Percentiles rank a stretch among this genome's conserved stretches.
Evolutionary conservation across 2,113 vertebrate species (phyloP).

Genomic region (Grammomys surdaster): DNA sequence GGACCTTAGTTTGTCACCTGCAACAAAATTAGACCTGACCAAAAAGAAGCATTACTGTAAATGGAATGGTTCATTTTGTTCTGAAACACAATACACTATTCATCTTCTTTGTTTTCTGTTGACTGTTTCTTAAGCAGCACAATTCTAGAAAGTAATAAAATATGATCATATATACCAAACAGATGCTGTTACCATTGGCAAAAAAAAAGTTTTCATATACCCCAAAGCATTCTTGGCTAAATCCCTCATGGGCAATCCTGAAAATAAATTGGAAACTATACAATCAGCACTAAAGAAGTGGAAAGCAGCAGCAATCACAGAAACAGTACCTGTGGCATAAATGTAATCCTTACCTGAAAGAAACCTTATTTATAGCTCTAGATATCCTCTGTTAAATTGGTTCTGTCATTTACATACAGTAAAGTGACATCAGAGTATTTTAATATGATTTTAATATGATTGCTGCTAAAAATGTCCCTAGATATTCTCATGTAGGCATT

Average conservation of each 20-base stretch:
- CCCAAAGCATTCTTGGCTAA: not conserved
- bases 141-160: constrained; percentile 40
- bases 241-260: constrained; percentile 10
- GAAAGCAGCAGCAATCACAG: not conserved
- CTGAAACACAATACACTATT: not conserved
- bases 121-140: constrained; percentile 16
- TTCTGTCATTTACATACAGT: constrained; percentile 9
- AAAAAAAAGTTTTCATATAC: constrained; percentile 6
- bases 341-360: constrained; percentile 32
- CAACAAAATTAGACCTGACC: not conserved
- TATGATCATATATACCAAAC: constrained; percentile 47
- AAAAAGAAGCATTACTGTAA: not conserved
- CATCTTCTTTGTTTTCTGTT: not conserved
- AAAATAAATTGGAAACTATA: constrained; percentile 6
- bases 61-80: not conserved
- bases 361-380: not conserved
- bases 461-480: not conserved
- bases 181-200: constrained; percentile 26
- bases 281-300: not conserved
- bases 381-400: constrained; percentile 30
- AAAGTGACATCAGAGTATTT: not conserved
- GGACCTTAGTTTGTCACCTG: not conserved
- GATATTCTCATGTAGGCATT: not conserved
- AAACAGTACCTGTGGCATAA: not conserved
- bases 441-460: constrained; percentile 29